phyloP scores from a whole-genome alignment of 2,888 invertebrate species.

The Torymus auratus region DNA sequence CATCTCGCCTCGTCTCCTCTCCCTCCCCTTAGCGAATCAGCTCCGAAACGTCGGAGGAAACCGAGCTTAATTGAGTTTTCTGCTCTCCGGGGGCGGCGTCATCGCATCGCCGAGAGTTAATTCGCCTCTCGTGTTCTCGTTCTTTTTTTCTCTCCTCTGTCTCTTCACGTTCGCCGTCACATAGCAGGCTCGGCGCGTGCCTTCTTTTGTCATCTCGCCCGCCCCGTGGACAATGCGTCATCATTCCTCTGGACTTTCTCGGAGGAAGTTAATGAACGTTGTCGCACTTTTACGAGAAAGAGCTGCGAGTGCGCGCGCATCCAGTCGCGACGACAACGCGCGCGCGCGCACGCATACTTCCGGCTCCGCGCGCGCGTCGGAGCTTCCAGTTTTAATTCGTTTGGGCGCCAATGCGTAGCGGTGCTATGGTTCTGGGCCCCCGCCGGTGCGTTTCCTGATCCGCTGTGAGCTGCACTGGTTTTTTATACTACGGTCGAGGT shows the following conservation, averaged over 20 bases:
- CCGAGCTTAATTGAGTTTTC: slow-evolving; percentile 51
- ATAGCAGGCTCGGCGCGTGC: background rate
- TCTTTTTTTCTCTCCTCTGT: background rate
- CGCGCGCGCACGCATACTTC: slow-evolving; percentile 26
- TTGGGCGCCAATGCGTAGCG: background rate
- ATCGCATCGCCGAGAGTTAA: slow-evolving; percentile 48
- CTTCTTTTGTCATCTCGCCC: slow-evolving; percentile 18
- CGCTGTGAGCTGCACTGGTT: no score
- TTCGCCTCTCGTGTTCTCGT: slow-evolving; percentile 24
- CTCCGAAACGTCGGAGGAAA: slow-evolving; percentile 27
- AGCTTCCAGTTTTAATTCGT: background rate
- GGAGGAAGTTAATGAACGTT: slow-evolving; percentile 40
- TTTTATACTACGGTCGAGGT: no score
- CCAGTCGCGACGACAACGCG: background rate
- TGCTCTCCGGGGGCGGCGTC: slow-evolving; percentile 4
- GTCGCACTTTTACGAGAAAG: slow-evolving; percentile 31
- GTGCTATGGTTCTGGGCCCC: no score
- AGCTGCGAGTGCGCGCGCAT: slow-evolving; percentile 1
- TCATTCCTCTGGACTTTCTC: slow-evolving; percentile 39
- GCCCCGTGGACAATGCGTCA: slow-evolving; percentile 47
- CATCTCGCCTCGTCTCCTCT: slow-evolving; percentile 8
- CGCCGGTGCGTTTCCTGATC: no score
- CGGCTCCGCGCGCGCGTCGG: slow-evolving; percentile 19
- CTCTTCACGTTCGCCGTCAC: background rate
- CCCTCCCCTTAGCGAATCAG: slow-evolving; percentile 7